Evolutionary conservation across 1,140 invertebrate species (phyloP), one percentile per base, ranked within the genome.

Genomic region (Spodoptera litura): DNA sequence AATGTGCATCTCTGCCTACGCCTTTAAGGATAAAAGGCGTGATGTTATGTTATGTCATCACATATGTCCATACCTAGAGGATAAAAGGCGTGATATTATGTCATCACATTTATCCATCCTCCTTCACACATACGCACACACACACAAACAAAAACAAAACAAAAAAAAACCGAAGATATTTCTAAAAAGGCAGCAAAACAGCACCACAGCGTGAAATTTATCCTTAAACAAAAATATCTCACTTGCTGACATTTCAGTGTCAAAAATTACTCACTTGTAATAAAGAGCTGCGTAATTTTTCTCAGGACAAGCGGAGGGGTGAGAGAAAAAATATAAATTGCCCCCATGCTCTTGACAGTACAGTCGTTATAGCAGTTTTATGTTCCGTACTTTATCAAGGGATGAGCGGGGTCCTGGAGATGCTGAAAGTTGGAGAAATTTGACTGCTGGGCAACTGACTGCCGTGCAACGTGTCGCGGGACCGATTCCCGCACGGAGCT

Each of bases 321-420:
- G n/a, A 20, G 74, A 61, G 68, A 68, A 74, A 58, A 81, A 80
- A 84, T 78, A 87, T 87, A 84, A 85, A 87, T 86, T 84, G 85
- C 82, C 75, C 78, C 76, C 87, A 84, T 88, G 87, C 74, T 85
- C 80, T 78, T 88, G 87, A 88, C 87, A 88, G 84, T 82, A 81
- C 80, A 86, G 87, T 89, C 86, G 82, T 89, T 87, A 86, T 83
- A 81, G 20, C 70, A 88, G 79, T 86, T 89, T 89, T 89, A 89
- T 89, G 86, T 85, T 15, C 78, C 49, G 25, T 81, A 79, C 80
- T 88, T 88, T 88, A 84, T 88, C 85, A 88, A 77, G 64, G 78
- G 71, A 79, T 79, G 61, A 79, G 53, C 78, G 78, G 59, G 51
- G 74, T 79, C 20, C 20, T 68, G 5, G 59, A 62, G 59, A 12